Evolutionary conservation across 1,140 invertebrate genomes (phyloP), one percentile per base, ranked within the genome.

Genomic region (Drosophila melanica): DNA sequence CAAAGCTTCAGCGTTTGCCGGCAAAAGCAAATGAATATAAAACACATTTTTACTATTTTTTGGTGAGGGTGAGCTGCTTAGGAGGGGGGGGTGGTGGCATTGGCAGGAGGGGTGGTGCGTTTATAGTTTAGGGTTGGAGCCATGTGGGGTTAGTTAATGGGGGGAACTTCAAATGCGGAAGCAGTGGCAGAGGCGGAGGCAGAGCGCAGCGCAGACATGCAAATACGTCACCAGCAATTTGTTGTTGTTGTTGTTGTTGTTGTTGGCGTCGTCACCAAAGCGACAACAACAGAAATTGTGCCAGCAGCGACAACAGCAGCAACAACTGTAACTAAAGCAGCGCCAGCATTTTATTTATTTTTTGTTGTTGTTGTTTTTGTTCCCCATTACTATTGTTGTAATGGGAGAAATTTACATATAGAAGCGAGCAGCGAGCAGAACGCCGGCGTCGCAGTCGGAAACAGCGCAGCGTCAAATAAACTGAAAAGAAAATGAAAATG

Each of bases 401-500:
- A 59, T 76, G 69, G 48, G 48, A 67, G 69, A 76, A 76, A 76
- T 76, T 73, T 73, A 73, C 74, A 76, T 76, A 73, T 42, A 73
- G 47, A 66, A 45, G 30, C 20, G 39, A 35, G 33, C 33, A 53
- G 57, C 4, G 10, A 37, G 57, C 45, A 18, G 53, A 57, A 54
- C 48, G 60, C 33, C 45, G 37, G 37, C 71, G 65, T 39, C 62
- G 70, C 55, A 37, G 64, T 51, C 55, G 63, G 64, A 63, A 71
- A 57, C 65, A 67, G 81, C 51, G 42, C 53, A 84, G 71, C 62
- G 81, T 68, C 75, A 72, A 85, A 85, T 77, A 77, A 68, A 75
- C 58, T 71, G 65, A 80, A 82, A 80, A 75, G 81, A 86, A 86
- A 86, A 86, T 86, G 81, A 86, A 86, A 86, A 86, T 86, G 77